These are phyloP conservation scores for Drosophila kanekoi DNA, from an alignment of 2,888 invertebrate genomes.

Conservation along the genomic window DNA sequence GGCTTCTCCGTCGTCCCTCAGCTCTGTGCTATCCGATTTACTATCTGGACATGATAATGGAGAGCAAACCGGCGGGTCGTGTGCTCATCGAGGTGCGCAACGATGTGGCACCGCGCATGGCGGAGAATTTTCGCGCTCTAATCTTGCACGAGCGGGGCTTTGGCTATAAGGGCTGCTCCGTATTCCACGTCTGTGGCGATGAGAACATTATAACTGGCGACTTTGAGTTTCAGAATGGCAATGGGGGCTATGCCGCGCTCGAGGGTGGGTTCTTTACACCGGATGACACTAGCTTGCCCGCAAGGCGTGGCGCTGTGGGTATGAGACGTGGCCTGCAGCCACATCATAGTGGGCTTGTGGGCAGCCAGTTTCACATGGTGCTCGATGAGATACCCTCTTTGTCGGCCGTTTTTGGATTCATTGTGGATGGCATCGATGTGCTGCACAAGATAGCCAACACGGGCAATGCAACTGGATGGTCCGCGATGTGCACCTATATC, in stretches of 20 bases:
- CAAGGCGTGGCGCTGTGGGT: slow-evolving; percentile 90
- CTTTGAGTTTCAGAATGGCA: slow-evolving; percentile 92
- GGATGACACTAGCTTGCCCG: slow-evolving; percentile 90
- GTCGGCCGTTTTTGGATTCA: slow-evolving; percentile 17
- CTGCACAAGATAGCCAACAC: not conserved
- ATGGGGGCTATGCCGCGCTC: slow-evolving; percentile 91
- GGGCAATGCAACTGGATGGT: not conserved
- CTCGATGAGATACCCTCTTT: not conserved
- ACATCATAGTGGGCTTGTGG: slow-evolving; percentile 10
- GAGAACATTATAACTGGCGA: slow-evolving; percentile 93
- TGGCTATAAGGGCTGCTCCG: slow-evolving; percentile 92
- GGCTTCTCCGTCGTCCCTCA: not conserved
- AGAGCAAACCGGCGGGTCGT: slow-evolving; percentile 89
- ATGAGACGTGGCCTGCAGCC: slow-evolving; percentile 8
- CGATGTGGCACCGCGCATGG: slow-evolving; percentile 93
- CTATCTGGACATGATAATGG: slow-evolving; percentile 84
- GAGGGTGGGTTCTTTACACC: slow-evolving; percentile 92
- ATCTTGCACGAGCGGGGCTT: slow-evolving; percentile 87
- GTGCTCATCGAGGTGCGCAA: slow-evolving; percentile 91
- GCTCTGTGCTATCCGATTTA: not conserved
- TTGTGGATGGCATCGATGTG: slow-evolving; percentile 14
- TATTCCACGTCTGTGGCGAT: slow-evolving; percentile 93
- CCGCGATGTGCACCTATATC: not conserved
- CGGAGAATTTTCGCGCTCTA: slow-evolving; percentile 87
- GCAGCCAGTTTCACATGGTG: slow-evolving; percentile 20